A percentile compares a stretch with the other conserved stretches of the same genome.
These are phyloP conservation scores for Microctonus brassicae DNA, from an alignment of 2,888 invertebrate species.

Conservation along the genomic window DNA sequence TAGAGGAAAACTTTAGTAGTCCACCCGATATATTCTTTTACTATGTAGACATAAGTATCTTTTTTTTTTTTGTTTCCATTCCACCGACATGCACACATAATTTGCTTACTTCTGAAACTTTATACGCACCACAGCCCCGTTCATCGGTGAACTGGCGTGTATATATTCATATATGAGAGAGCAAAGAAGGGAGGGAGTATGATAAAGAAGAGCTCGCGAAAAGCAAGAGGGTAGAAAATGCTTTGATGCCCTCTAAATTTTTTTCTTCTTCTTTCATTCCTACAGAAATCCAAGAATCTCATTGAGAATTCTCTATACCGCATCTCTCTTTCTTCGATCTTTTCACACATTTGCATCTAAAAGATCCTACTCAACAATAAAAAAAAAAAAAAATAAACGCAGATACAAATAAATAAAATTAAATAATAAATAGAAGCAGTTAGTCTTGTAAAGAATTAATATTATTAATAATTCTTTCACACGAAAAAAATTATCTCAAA, in stretches of 20 bases:
- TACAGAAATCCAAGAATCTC: slow-evolving; percentile 25
- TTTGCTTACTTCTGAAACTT: neutral
- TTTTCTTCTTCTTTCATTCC: neutral
- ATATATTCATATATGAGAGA: slow-evolving; percentile 1
- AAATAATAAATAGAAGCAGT: neutral
- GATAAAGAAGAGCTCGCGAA: slow-evolving; percentile 19
- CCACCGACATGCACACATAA: neutral
- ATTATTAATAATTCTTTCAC: too few relatives aligned
- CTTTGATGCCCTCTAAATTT: neutral
- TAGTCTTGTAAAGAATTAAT: neutral
- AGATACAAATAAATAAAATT: neutral
- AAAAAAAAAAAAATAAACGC: neutral
- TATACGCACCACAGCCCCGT: slow-evolving; percentile 15
- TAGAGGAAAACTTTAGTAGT: too few relatives aligned
- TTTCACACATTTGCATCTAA: neutral
- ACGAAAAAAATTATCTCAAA: too few relatives aligned
- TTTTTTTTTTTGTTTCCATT: neutral
- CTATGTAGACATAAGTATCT: too few relatives aligned
- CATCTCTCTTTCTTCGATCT: slow-evolving; percentile 12
- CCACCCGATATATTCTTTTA: too few relatives aligned
- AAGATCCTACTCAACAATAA: neutral
- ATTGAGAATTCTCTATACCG: slow-evolving; percentile 13
- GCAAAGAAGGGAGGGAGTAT: slow-evolving; percentile 16
- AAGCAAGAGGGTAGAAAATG: slow-evolving; percentile 33
- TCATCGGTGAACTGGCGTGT: neutral